Conservation (phyloP, 1,140 invertebrate genomes). For the Dreissena polymorpha region DNA sequence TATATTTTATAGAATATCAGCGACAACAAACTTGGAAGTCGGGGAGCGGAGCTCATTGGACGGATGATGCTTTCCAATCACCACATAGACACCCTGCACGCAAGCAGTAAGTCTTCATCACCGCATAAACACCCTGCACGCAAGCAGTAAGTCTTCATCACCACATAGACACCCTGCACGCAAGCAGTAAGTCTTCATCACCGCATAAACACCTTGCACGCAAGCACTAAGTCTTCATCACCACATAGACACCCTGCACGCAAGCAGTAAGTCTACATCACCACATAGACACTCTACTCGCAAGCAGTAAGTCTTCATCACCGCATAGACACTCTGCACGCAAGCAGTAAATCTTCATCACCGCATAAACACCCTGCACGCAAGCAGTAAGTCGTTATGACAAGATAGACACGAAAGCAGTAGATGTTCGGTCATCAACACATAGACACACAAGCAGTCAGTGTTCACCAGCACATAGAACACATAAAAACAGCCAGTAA, state of each 20-base stretch:
- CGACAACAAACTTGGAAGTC: constrained; percentile 42
- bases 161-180: constrained; percentile 17
- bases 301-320: constrained; percentile 16
- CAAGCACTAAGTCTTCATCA: too few relatives aligned
- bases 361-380: not conserved
- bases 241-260: too few relatives aligned
- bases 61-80: constrained; percentile 34
- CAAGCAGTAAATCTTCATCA: constrained; percentile 13
- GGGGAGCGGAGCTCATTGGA: constrained; percentile 31
- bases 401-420: constrained; percentile 10
- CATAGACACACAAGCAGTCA: too few relatives aligned
- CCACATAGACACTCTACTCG: constrained; percentile 14
- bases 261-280: too few relatives aligned
- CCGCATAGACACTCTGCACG: constrained; percentile 15
- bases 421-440: too few relatives aligned
- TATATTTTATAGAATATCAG: constrained; percentile 31
- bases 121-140: not conserved
- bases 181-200: constrained; percentile 17
- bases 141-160: not conserved
- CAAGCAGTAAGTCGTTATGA: too few relatives aligned
- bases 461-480: constrained; percentile 3
- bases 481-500: constrained; percentile 18
- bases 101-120: constrained; percentile 22
- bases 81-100: constrained; percentile 21
- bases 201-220: not conserved